phyloP scores from a whole-genome alignment of 2,888 invertebrate species.

The Thera britannica region DNA sequence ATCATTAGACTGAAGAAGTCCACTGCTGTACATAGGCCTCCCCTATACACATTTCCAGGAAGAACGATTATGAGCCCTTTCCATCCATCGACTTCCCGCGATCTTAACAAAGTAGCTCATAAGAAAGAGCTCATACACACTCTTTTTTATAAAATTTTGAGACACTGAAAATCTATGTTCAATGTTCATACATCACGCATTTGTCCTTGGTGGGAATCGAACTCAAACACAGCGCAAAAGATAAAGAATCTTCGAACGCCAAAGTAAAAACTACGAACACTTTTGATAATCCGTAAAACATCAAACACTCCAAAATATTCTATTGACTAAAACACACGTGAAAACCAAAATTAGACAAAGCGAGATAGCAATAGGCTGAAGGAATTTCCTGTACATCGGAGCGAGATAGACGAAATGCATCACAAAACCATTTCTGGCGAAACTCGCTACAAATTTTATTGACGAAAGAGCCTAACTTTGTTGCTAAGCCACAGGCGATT shows the following conservation, averaged over 20 bases:
- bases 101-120: too few species aligned
- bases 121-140: too few species aligned
- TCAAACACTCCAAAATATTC: slow-evolving; percentile 56
- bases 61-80: too few species aligned
- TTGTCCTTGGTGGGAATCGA: too few species aligned
- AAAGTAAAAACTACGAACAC: background rate
- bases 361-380: slow-evolving; percentile 46
- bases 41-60: too few species aligned
- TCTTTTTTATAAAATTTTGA: too few species aligned
- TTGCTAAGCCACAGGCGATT: slow-evolving; percentile 17
- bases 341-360: slow-evolving; percentile 54
- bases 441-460: slow-evolving; percentile 45
- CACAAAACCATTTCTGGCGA: slow-evolving; percentile 76
- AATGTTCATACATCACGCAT: too few species aligned
- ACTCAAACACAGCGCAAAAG: too few species aligned
- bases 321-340: slow-evolving; percentile 62
- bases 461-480: slow-evolving; percentile 47
- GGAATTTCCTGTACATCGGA: slow-evolving; percentile 43
- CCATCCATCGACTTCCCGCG: too few species aligned
- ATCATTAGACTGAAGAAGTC: too few species aligned
- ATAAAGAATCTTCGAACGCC: background rate
- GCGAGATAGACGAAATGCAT: slow-evolving; percentile 61
- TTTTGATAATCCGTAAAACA: slow-evolving; percentile 20
- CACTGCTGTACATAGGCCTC: too few species aligned
- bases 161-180: too few species aligned